Base-by-base conservation (phyloP, 2,797 vertebrate species). In the Bufotes viridis region DNA sequence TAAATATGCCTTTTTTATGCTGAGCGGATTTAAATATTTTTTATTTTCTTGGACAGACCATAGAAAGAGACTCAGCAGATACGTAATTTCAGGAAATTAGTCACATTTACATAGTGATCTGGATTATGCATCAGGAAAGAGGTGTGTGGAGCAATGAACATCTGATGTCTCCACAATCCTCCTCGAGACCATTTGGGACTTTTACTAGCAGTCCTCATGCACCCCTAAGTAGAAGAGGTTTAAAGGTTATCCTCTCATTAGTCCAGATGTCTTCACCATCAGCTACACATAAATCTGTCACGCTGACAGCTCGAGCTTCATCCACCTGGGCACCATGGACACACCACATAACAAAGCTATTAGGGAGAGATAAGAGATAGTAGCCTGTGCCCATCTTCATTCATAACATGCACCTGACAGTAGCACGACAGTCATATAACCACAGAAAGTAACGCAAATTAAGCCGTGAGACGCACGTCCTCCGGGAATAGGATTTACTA, bases 381-480 rank as follows among this genome's bases (percentile, higher is more conserved):
- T 65, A 53, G 42, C 13, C 34, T 26, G 13, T 29, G 15, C 78
- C 9, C 78, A 82, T 87, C 34, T 81, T 82, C 26, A 87, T 87
- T 82, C 78, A 58, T 2, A 81, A 49, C 42, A 84, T 51, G 60
- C 60, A 61, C 29, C 18, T 24, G 55, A 60, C 24, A 72, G 55
- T 2, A 70, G 11, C 63, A 4, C 53, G 20, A 49, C 57, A 88
- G 29, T 78, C 53, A 69, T 7, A n/a, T 81, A 81, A 88, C 79
- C 53, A 84, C 20, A 22, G 7, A 58, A 57, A 34, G 12, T 65
- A 42, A 61, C 20, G 86, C 55, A 26, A 49, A 76, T 67, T 78
- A 82, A 78, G 86, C 69, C 20, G 20, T 34, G 55, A n/a, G 42
- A 87, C 65, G 80, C 42, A 83, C 51, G 24, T 78, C 81, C 51